Evolutionary conservation across 2,797 vertebrate species (phyloP), one percentile per base, ranked within the genome.

Genomic region (Amblyraja radiata): DNA sequence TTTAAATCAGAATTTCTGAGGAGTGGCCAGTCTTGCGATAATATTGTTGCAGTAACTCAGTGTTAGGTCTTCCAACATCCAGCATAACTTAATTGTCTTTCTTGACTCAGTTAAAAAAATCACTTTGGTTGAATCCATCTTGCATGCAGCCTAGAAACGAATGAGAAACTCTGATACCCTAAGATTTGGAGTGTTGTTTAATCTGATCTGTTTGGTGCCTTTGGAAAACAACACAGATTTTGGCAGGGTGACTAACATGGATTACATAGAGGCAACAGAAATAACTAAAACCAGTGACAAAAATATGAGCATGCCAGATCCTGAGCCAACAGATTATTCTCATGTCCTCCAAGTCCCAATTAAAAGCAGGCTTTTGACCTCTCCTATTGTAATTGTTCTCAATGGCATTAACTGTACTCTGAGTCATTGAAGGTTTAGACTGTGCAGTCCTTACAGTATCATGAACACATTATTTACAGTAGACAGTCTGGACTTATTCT

Each of bases 241-340:
- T 76, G 90, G 90, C 39, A 92, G 25, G 36, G 36, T 58, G 28
- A 13, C 90, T 25, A 76, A 92, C 23, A 76, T 8, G 25, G 39
- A 76, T 76, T 92, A 92, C 39, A 11, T 28, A 25, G 10, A 92
- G 39, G 71, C 71, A 92, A 76, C 68, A 74, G 21, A 74, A 76
- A 58, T 92, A 76, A 68, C 90, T 46, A 92, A 92, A 92, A 92
- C 10, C 68, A 74, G 13, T 73, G 39, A 76, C 90, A 92, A 92
- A 74, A 92, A 92, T 92, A 74, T 46, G 23, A 46, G 71, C 65
- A 73, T 4, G 21, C 71, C 23, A 76, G 23, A 10, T 23, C 13
- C 21, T 54, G 46, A 39, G 39, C 36, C 21, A 46, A 54, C 23
- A 46, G 90, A 74, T 21, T 74, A 74, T 54, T 46, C 76, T 6